Evolutionary conservation across 1,140 invertebrate genomes (phyloP).

Genomic region (Cylas formicarius): DNA sequence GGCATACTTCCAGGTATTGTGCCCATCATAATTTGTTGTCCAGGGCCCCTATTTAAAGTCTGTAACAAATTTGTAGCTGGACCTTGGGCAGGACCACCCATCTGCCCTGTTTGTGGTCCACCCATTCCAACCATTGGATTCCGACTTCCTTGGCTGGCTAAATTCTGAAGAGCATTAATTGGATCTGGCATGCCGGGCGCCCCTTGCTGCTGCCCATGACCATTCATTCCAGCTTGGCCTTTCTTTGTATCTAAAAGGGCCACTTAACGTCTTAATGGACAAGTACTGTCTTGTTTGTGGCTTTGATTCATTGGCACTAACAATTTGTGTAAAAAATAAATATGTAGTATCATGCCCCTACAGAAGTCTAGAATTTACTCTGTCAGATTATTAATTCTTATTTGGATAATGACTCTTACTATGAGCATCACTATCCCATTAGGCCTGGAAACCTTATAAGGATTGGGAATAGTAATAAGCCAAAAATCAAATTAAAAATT

Average conservation of each 20-base stretch:
- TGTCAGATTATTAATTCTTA: too few relatives aligned
- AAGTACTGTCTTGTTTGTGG: too few relatives aligned
- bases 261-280: too few relatives aligned
- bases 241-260: constrained; percentile 49
- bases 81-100: constrained; percentile 47
- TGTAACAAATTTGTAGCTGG: constrained; percentile 52
- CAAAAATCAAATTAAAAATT: too few relatives aligned
- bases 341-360: too few relatives aligned
- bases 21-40: constrained; percentile 44
- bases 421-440: too few relatives aligned
- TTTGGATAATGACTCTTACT: too few relatives aligned
- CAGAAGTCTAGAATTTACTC: too few relatives aligned
- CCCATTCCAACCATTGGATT: constrained; percentile 42
- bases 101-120: constrained; percentile 48
- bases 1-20: constrained; percentile 18
- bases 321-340: too few relatives aligned
- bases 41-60: constrained; percentile 53
- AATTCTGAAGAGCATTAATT: constrained; percentile 77
- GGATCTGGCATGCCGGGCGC: constrained; percentile 60
- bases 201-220: constrained; percentile 39
- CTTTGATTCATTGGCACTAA: too few relatives aligned
- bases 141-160: constrained; percentile 64
- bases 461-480: too few relatives aligned
- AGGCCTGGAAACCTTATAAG: too few relatives aligned
- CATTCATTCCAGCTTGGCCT: constrained; percentile 31